A percentile compares a stretch with the other conserved stretches of the same genome.
These are phyloP conservation scores for Manacus vitellinus DNA, from an alignment of 2,113 vertebrate species.

Conservation along the genomic window DNA sequence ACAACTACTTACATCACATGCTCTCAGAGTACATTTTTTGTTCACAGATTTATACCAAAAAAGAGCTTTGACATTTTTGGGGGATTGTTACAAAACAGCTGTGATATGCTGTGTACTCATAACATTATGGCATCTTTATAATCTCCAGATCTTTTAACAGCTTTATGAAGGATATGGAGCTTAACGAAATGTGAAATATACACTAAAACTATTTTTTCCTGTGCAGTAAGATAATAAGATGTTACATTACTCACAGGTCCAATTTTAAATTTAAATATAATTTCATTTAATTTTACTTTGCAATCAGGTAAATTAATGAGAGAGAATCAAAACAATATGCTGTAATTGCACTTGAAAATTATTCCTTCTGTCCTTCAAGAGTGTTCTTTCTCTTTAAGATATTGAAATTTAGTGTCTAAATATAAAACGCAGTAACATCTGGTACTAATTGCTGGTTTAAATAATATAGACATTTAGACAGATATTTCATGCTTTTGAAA, in stretches of 20 bases:
- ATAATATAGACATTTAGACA: constrained; percentile 74
- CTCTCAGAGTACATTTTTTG: not conserved
- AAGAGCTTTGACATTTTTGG: not conserved
- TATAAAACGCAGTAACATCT: constrained; percentile 80
- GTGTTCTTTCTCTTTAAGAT: constrained; percentile 75
- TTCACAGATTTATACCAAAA: not conserved
- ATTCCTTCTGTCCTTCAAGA: constrained; percentile 80
- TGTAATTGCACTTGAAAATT: constrained; percentile 82
- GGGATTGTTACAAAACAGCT: not conserved
- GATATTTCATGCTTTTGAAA: constrained; percentile 74
- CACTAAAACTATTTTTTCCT: constrained; percentile 47
- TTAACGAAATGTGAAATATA: constrained; percentile 33
- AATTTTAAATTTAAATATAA: constrained; percentile 82
- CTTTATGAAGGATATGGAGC: not conserved
- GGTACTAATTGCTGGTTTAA: constrained; percentile 81
- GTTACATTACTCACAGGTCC: constrained; percentile 72
- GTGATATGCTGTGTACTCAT: not conserved
- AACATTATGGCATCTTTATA: not conserved
- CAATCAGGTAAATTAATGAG: constrained; percentile 84
- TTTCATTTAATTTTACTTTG: constrained; percentile 80
- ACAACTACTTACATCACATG: not conserved
- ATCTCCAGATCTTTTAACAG: not conserved
- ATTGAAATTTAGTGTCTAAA: constrained; percentile 79
- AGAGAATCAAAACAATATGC: constrained; percentile 78
- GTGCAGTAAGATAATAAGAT: constrained; percentile 47